phyloP scores from a whole-genome alignment of 2,113 vertebrate genomes.

The Ptilorrhoa leucosticta region DNA sequence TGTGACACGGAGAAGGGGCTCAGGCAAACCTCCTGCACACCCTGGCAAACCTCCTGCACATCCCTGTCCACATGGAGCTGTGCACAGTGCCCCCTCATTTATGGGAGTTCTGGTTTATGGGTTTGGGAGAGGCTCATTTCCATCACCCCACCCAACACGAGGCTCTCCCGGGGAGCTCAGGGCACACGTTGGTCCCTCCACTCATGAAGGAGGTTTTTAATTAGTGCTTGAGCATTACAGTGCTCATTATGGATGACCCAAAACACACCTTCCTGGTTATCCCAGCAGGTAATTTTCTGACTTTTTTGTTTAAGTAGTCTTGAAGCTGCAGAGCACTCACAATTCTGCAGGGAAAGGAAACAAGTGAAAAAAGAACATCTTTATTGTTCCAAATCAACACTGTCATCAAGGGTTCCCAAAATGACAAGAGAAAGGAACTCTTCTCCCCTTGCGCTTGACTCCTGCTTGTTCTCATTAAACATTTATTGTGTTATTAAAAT shows the following conservation, averaged over 20 bases:
- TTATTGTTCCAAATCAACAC: neutral
- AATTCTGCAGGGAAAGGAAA: neutral
- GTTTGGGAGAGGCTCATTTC: neutral
- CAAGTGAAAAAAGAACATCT: neutral
- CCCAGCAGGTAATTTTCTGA: constrained; percentile 39
- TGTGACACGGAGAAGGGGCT: constrained; percentile 12
- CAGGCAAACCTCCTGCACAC: neutral
- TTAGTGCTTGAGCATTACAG: neutral
- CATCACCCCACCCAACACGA: fast-evolving
- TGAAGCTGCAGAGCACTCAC: constrained; percentile 38
- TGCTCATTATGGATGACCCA: neutral
- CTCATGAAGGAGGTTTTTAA: neutral
- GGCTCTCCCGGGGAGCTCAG: fast-evolving
- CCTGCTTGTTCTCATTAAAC: constrained; percentile 7
- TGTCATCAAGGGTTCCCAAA: neutral
- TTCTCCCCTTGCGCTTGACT: neutral
- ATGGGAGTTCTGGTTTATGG: neutral
- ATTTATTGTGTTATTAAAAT: neutral
- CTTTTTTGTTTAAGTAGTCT: neutral
- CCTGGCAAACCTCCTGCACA: neutral
- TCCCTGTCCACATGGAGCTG: too few species aligned
- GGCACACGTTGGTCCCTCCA: neutral
- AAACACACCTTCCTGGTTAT: constrained; percentile 57
- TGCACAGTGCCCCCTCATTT: fast-evolving
- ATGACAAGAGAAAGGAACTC: neutral